Evolutionary conservation across 2,113 vertebrate genomes (phyloP).

Genomic region (Pseudopodoces humilis): DNA sequence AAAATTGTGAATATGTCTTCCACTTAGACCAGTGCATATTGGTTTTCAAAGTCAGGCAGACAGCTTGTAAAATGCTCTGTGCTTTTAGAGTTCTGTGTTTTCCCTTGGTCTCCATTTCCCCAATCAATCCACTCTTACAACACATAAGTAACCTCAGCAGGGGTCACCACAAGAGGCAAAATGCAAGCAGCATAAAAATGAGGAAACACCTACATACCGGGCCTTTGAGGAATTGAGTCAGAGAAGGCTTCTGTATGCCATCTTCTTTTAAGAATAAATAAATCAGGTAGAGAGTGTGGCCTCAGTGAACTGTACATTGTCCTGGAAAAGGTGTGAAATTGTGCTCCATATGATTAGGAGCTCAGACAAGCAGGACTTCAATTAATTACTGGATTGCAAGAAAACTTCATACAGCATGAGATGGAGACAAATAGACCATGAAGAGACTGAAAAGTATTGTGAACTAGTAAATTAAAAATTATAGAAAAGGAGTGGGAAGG

Average conservation of each 20-base stretch:
- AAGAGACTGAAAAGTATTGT: not conserved
- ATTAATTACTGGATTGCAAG: not conserved
- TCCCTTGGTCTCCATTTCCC: not conserved
- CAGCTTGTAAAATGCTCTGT: not conserved
- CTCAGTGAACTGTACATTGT: not conserved
- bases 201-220: not conserved
- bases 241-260: not conserved
- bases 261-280: not conserved
- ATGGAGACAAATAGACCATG: not conserved
- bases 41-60: slow-evolving; percentile 4
- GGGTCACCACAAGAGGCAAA: not conserved
- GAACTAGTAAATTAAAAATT: not conserved
- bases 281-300: not conserved
- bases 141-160: not conserved
- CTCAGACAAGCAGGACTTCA: not conserved
- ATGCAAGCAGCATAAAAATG: not conserved
- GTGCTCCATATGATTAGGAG: not conserved
- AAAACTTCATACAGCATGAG: not conserved
- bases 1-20: not conserved
- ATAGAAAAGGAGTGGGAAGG: not conserved
- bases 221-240: not conserved
- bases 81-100: not conserved
- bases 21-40: not conserved
- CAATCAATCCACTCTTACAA: not conserved
- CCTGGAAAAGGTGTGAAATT: not conserved